Percentiles rank a stretch among this genome's conserved stretches.
Conservation (phyloP, 1,140 invertebrate genomes). For the Cydia pomonella region DNA sequence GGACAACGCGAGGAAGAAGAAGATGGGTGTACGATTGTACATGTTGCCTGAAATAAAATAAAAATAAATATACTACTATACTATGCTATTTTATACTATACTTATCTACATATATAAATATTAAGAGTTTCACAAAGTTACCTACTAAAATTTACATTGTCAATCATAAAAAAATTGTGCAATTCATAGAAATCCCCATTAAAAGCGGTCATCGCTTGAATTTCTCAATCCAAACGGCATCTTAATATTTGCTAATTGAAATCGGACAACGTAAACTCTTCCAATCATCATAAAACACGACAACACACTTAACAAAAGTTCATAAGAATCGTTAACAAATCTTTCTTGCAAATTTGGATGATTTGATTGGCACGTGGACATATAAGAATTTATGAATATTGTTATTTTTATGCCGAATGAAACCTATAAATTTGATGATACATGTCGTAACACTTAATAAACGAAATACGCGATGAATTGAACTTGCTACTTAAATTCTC, state of each 20-base stretch:
- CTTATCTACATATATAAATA: too few relatives aligned
- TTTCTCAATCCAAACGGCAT: background rate
- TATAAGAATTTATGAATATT: background rate
- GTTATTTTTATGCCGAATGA: constrained; percentile 1
- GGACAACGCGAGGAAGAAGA: too few relatives aligned
- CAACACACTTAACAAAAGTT: background rate
- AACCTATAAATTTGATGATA: background rate
- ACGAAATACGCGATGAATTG: background rate
- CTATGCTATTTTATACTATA: too few relatives aligned
- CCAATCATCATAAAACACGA: constrained; percentile 12
- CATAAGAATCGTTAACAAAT: background rate
- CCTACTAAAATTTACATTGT: too few relatives aligned
- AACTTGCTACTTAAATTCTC: constrained; percentile 26
- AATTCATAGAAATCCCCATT: too few relatives aligned
- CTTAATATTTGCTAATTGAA: constrained; percentile 9
- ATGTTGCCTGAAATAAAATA: too few relatives aligned
- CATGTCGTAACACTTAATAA: constrained; percentile 1
- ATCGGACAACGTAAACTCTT: background rate
- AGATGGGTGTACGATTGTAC: too few relatives aligned
- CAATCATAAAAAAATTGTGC: too few relatives aligned
- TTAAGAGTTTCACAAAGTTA: too few relatives aligned
- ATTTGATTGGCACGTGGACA: constrained; percentile 16
- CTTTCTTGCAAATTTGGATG: background rate
- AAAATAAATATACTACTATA: too few relatives aligned
- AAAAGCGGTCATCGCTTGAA: background rate